Evolutionary conservation across 92 coral and sea anemone species (phyloP).

Genomic region (Epizoanthus stellaris): DNA sequence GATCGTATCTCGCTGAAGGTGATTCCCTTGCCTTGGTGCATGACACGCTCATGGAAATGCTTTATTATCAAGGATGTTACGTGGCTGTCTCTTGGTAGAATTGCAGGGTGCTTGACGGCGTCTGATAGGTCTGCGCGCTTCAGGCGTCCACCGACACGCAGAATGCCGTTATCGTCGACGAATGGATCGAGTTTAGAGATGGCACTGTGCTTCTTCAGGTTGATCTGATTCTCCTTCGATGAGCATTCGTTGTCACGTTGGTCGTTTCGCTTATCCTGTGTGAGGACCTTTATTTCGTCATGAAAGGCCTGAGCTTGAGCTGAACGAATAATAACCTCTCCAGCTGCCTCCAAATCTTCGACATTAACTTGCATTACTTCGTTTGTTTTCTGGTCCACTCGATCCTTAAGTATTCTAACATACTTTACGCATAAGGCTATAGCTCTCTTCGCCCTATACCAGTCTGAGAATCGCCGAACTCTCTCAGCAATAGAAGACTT

Average conservation of each 20-base stretch:
- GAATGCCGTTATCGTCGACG: constrained; percentile 51
- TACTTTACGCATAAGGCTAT: constrained; percentile 27
- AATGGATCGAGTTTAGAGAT: constrained; percentile 66
- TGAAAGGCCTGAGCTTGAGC: constrained; percentile 46
- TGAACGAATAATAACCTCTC: constrained; percentile 40
- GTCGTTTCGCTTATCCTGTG: too few relatives aligned
- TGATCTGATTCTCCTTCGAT: not conserved
- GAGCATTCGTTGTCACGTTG: too few relatives aligned
- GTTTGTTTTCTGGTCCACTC: constrained; percentile 12
- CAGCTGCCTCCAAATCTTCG: constrained; percentile 53
- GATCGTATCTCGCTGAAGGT: constrained; percentile 59
- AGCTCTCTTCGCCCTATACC: constrained; percentile 32
- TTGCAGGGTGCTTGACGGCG: constrained; percentile 49
- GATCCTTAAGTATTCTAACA: not conserved
- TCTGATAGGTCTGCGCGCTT: constrained; percentile 34
- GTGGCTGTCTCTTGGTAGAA: constrained; percentile 53
- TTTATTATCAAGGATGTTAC: constrained; percentile 44
- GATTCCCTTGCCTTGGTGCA: constrained; percentile 68
- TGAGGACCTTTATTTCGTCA: constrained; percentile 14
- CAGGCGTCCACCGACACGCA: constrained; percentile 67
- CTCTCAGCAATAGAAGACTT: not conserved
- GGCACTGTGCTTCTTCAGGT: constrained; percentile 38
- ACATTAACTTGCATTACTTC: not conserved
- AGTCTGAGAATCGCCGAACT: constrained; percentile 22
- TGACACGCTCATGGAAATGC: constrained; percentile 45